These are phyloP conservation scores for Salvelinus fontinalis DNA, from an alignment of 2,113 vertebrate species.

Conservation along the genomic window DNA sequence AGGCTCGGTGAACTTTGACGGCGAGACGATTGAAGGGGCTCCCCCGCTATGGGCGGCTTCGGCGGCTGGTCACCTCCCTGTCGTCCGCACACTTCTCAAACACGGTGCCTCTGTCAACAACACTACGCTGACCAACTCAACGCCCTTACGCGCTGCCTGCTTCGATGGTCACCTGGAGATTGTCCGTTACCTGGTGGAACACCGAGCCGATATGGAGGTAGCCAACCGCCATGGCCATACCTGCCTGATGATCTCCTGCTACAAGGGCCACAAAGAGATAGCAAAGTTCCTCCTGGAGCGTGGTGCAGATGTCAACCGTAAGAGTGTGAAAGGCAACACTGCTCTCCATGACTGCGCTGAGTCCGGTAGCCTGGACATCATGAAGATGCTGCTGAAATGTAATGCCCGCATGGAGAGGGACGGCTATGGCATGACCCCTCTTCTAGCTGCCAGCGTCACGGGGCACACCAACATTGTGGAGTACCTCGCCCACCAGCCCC, in stretches of 20 bases:
- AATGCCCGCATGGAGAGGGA: constrained; percentile 90
- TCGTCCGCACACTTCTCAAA: constrained; percentile 85
- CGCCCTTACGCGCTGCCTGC: constrained; percentile 91
- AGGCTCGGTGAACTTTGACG: constrained; percentile 91
- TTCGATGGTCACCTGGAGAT: constrained; percentile 95
- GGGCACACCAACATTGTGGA: constrained; percentile 96
- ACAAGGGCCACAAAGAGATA: constrained; percentile 94
- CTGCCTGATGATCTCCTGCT: constrained; percentile 96
- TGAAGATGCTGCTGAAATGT: constrained; percentile 89
- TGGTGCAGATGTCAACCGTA: constrained; percentile 90
- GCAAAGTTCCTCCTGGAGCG: constrained; percentile 90
- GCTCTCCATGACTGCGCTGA: constrained; percentile 94
- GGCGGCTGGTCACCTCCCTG: constrained; percentile 87
- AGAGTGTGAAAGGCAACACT: constrained; percentile 93
- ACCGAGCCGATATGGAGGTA: constrained; percentile 91
- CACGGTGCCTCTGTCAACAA: constrained; percentile 92
- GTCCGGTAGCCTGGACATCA: constrained; percentile 93
- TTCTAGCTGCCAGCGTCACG: constrained; percentile 91
- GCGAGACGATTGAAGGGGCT: constrained; percentile 94
- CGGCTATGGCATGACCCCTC: constrained; percentile 93
- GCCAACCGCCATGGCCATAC: constrained; percentile 96
- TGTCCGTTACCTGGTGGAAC: constrained; percentile 91
- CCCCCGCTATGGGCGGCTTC: constrained; percentile 95
- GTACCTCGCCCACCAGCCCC: constrained; percentile 82
- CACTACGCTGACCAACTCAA: constrained; percentile 94